Base-by-base conservation (phyloP, 2,888 invertebrate genomes). In the Protonemura montana region DNA sequence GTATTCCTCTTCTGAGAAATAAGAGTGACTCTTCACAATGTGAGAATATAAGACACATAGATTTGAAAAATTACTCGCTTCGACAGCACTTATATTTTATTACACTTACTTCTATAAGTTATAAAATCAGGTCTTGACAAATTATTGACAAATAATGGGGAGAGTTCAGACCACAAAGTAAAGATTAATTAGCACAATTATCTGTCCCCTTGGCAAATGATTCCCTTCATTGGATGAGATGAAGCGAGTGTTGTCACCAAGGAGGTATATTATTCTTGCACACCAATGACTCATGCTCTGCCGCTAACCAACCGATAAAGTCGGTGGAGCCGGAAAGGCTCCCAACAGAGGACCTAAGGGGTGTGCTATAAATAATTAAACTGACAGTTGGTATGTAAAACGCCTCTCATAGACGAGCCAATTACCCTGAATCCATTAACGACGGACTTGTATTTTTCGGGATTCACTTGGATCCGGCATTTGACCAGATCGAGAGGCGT, bases 401-500 rank as follows among this genome's bases (percentile, higher is more conserved):
- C n/a, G n/a, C n/a, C n/a, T n/a, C n/a, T n/a, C n/a, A n/a, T n/a
- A n/a, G n/a, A 41, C 5, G 59, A 16, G 59, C 7, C 21, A 21
- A 85, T 88, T 88, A 93, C 92, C 91, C 92, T 94, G 93, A 98
- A 98, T 13, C 98, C 98, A 90, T 93, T 94, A 88, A 96, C 91
- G 85, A 98, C 95, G 89, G 95, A 95, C 93, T 97, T 98, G 93
- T 99, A 99, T 92, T 99, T 99, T 85, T 93, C 97, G 0, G 97
- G 94, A 92, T 99, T 95, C 13, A 98, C 98, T 92, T 98, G 98
- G 88, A 98, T 95, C 88, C 98, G 95, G 92, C 98, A 98, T 92
- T 98, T 98, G 82, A 98, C 97, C 92, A 98, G 93, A 94, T 99
- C 99, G 89, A 99, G 94, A 1, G 99, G 99, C 25, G 98, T 98